These are phyloP conservation scores for Mesorhabditis belari DNA, from an alignment of 2,888 invertebrate species.

Conservation along the genomic window DNA sequence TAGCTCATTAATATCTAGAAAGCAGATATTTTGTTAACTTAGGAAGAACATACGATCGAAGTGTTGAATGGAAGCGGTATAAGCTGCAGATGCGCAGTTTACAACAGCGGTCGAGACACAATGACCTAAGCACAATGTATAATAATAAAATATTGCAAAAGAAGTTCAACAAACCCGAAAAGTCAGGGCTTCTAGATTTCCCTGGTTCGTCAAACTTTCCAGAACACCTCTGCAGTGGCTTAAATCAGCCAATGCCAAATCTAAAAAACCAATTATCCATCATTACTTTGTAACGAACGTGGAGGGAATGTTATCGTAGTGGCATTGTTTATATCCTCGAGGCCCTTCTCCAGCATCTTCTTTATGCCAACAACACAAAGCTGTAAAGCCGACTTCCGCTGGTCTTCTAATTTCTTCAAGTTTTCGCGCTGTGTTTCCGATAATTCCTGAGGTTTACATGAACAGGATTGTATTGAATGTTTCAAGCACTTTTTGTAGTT, in stretches of 20 bases:
- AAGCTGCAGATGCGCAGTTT: conserved; percentile 72
- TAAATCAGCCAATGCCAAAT: background rate
- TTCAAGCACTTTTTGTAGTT: conserved; percentile 26
- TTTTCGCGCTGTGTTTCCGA: no score
- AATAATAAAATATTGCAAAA: background rate
- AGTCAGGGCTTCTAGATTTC: background rate
- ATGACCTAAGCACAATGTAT: conserved; percentile 56
- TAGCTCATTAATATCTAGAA: conserved; percentile 39
- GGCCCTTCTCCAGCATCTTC: conserved; percentile 35
- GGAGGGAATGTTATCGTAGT: conserved; percentile 45
- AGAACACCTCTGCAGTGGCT: background rate
- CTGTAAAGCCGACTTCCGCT: conserved; percentile 8
- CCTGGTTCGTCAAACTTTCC: background rate
- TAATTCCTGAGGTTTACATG: no score
- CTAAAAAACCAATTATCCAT: no score
- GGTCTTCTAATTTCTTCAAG: no score
- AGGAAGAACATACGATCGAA: conserved; percentile 33
- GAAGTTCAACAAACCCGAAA: background rate
- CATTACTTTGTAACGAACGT: no score
- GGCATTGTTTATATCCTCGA: conserved; percentile 47
- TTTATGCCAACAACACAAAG: conserved; percentile 20
- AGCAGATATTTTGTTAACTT: conserved; percentile 2
- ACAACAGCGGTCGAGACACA: conserved; percentile 64
- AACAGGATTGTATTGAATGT: no score
- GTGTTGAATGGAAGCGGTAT: conserved; percentile 61